Base-by-base conservation (phyloP, 2,888 invertebrate genomes). In the Dicyrtomina minuta region DNA sequence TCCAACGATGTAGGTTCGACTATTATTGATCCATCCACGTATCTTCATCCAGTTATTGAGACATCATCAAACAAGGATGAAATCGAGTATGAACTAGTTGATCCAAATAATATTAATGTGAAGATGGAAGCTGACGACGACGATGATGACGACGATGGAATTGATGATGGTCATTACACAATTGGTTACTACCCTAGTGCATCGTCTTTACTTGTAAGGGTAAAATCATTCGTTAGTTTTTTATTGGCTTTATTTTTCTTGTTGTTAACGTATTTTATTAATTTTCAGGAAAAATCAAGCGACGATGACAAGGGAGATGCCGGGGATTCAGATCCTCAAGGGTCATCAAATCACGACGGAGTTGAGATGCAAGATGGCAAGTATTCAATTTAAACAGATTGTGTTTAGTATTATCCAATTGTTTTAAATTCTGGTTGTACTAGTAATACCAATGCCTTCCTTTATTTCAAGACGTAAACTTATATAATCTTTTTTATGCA, bases 351-450 rank as follows among this genome's bases (percentile, higher is more conserved):
- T 65, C 66, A 70, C 49, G 77, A 77, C 61, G 78, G 77, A 55
- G 66, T 78, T 46, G 78, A 78, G 68, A 74, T 76, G 64, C 70
- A 74, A 68, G 78, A 78, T 75, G 78, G 78, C 77, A 77, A 75
- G 78, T 71, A 46, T 39, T 17, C 51, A 41, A 58, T 8, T 22
- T 56, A 15, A 33, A 26, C 33, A n/a, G n/a, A n/a, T n/a, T n/a
- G n/a, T n/a, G n/a, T n/a, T 8, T 46, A 13, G 15, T 4, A 46
- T 46, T 17, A 5, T 46, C 17, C 17, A 13, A 46, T 46, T 13
- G 17, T 46, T 46, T 17, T 46, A 46, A 46, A 46, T 17, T 17
- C 15, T 17, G 15, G 5, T 15, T 46, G 43, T 10, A 41, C 43
- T 46, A 46, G 17, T 46, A 17, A 46, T 17, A 46, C 43, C n/a